Conservation (phyloP, 2,797 vertebrate genomes). For the Poeciliopsis presidionis region DNA sequence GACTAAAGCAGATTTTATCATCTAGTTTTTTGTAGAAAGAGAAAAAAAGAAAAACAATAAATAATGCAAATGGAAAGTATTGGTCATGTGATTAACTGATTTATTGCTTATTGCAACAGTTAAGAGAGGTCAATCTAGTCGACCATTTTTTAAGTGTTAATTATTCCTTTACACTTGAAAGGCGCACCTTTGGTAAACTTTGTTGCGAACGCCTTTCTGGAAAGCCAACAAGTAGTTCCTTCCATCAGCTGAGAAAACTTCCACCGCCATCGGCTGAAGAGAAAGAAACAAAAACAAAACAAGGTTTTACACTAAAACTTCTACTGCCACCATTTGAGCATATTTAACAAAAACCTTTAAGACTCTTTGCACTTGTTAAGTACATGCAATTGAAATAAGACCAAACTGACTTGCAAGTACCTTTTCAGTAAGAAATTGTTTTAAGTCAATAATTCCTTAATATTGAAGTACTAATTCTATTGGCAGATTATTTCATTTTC, state of each 20-base stretch:
- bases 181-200: constrained; percentile 97
- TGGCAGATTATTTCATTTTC: too few species aligned
- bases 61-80: too few species aligned
- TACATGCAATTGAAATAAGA: background rate
- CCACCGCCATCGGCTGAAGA: constrained; percentile 93
- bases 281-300: background rate
- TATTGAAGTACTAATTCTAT: too few species aligned
- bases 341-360: background rate
- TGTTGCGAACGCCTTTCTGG: constrained; percentile 97
- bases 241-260: constrained; percentile 97
- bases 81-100: too few species aligned
- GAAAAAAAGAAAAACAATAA: too few species aligned
- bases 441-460: too few species aligned
- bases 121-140: too few species aligned
- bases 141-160: background rate
- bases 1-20: too few species aligned
- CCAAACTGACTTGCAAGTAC: too few species aligned
- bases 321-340: background rate
- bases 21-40: too few species aligned
- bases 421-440: too few species aligned
- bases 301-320: background rate
- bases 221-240: constrained; percentile 96
- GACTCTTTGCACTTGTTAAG: background rate
- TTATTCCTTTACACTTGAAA: background rate
- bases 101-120: too few species aligned